These are phyloP conservation scores for Hassar affinis DNA, from an alignment of 2,113 vertebrate genomes.

Conservation along the genomic window DNA sequence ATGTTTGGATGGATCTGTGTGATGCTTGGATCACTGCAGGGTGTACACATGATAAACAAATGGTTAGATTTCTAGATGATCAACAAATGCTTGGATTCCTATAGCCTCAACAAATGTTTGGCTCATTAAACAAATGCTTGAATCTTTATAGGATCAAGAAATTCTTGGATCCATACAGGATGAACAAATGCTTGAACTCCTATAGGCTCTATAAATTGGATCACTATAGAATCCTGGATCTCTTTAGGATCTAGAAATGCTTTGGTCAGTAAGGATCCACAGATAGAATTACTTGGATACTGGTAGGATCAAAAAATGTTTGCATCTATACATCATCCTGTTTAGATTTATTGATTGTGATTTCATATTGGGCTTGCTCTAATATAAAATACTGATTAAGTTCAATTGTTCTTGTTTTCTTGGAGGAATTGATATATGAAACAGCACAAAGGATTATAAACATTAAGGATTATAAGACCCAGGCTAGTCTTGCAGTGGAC, in stretches of 20 bases:
- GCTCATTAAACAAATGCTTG: neutral
- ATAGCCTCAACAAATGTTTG: neutral
- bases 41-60: neutral
- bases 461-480: slow-evolving; percentile 10
- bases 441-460: slow-evolving; percentile 47
- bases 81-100: neutral
- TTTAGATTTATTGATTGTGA: slow-evolving; percentile 26
- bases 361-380: slow-evolving; percentile 34
- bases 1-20: neutral
- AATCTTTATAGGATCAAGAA: neutral
- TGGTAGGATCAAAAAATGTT: neutral
- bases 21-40: neutral
- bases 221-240: too few species aligned
- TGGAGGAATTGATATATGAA: slow-evolving; percentile 50
- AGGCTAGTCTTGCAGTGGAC: neutral
- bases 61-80: neutral
- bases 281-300: too few species aligned
- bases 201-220: neutral
- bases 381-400: slow-evolving; percentile 50
- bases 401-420: slow-evolving; percentile 46
- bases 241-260: neutral
- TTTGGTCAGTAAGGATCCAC: too few species aligned
- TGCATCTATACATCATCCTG: neutral
- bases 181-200: neutral
- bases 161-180: neutral